phyloP scores from a whole-genome alignment of 2,888 invertebrate genomes.

The Macropis europaea region DNA sequence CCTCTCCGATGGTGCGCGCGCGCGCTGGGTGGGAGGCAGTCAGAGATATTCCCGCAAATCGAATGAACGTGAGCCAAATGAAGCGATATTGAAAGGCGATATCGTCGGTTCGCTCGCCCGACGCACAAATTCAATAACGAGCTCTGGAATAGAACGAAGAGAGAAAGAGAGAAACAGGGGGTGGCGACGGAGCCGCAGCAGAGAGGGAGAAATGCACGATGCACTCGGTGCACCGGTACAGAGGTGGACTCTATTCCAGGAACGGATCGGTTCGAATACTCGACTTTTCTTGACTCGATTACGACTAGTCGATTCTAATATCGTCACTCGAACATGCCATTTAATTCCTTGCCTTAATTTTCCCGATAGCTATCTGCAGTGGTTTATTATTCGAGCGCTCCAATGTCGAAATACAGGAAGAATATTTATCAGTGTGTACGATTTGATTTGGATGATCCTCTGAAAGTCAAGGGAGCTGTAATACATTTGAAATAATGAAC shows the following conservation, averaged over 20 bases:
- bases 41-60: constrained; percentile 70
- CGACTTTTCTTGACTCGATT: constrained; percentile 18
- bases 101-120: constrained; percentile 65
- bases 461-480: no score
- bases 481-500: no score
- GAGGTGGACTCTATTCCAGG: constrained; percentile 54
- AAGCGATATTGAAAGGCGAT: constrained; percentile 73
- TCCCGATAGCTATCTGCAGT: no score
- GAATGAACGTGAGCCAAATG: constrained; percentile 72
- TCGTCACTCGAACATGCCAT: background rate
- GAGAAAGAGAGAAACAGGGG: constrained; percentile 15
- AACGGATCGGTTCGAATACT: constrained; percentile 48
- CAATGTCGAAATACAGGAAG: no score
- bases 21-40: constrained; percentile 44
- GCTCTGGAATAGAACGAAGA: constrained; percentile 61
- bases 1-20: background rate
- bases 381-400: no score
- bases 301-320: background rate
- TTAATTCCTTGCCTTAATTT: no score
- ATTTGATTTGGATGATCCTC: no score
- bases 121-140: constrained; percentile 72
- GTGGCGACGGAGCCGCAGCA: background rate
- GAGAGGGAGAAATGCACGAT: constrained; percentile 39
- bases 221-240: constrained; percentile 49
- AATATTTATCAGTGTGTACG: no score